These are phyloP conservation scores for Drosophila pectinifera DNA, from an alignment of 1,140 invertebrate genomes.

Conservation along the genomic window DNA sequence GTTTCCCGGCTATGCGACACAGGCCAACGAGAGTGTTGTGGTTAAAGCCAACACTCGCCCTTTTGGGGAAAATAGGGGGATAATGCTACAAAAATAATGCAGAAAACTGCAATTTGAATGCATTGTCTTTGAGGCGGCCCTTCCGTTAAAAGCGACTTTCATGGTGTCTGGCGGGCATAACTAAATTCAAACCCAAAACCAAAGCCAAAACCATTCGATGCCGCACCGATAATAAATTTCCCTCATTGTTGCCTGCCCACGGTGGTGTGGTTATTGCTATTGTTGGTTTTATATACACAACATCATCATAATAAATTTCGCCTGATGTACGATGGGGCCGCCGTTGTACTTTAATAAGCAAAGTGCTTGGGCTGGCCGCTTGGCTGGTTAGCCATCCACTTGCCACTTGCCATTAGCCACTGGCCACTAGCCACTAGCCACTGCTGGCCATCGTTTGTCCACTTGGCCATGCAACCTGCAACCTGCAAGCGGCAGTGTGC, in stretches of 20 bases:
- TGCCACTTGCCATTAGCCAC: conserved; percentile 52
- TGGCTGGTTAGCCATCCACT: conserved; percentile 54
- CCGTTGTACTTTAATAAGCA: conserved; percentile 80
- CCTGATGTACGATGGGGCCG: conserved; percentile 65
- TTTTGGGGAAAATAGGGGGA: conserved; percentile 21
- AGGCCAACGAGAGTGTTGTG: conserved; percentile 54
- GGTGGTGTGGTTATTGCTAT: conserved; percentile 40
- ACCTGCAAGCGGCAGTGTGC: conserved; percentile 8
- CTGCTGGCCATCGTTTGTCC: conserved; percentile 62
- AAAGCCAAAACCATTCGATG: conserved; percentile 76
- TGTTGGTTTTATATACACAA: conserved; percentile 69
- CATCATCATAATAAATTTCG: conserved; percentile 82
- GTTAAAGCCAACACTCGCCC: conserved; percentile 42
- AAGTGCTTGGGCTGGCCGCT: conserved; percentile 77
- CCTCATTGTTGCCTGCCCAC: conserved; percentile 74
- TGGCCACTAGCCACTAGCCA: conserved; percentile 45
- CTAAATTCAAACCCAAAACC: conserved; percentile 22
- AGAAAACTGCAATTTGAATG: conserved; percentile 69
- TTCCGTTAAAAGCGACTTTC: conserved; percentile 68
- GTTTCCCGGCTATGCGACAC: conserved; percentile 45
- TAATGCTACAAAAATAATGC: conserved; percentile 35
- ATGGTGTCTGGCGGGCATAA: conserved; percentile 52
- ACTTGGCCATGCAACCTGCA: conserved; percentile 71
- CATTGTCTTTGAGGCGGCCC: conserved; percentile 71
- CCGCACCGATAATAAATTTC: conserved; percentile 80